Base-by-base conservation (phyloP, 2,888 invertebrate genomes). In the Rhamphomyia laevipes region DNA sequence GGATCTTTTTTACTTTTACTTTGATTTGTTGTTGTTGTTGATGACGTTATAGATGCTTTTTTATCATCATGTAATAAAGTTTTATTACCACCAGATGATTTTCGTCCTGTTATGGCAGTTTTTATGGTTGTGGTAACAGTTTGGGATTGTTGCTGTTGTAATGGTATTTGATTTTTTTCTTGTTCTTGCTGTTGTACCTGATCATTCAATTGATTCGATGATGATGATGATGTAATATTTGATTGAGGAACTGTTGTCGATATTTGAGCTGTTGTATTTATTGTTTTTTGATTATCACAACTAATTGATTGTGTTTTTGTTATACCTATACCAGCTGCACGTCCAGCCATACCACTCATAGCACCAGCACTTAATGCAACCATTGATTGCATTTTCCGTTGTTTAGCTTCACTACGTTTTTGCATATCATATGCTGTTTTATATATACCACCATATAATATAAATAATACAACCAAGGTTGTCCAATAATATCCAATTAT, bases 401-500 rank as follows among this genome's bases (percentile, higher is more conserved):
- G 92, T 60, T 96, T 96, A 0, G 90, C 93, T 71, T 94, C 92
- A 59, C 95, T 92, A 65, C 94, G 93, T 67, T 91, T 90, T 67
- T 96, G 95, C 88, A 97, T 91, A 59, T 92, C 90, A 64, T 94
- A 91, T 7, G 96, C 97, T 37, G 94, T 95, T 66, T 91, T 90
- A 69, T 96, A 97, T 62, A 97, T 97, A 11, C 95, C 96, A 44
- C 90, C 92, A 67, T 99, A 99, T 11, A 99, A 77, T 51, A 92
- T 84, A 65, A 96, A 92, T 53, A 99, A 79, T 38, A 99, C 93
- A 49, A 94, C 82, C 31, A 99, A 74, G 0, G 99, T 99, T 41
- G 88, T 92, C 96, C 95, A 99, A 67, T 94, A 97, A 70, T 97
- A 97, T 45, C 87, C 88, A 60, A 97, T 92, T 49, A 96, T 96